These are phyloP conservation scores for Sminthurinus aureus DNA, from an alignment of 2,888 invertebrate species.

Conservation along the genomic window DNA sequence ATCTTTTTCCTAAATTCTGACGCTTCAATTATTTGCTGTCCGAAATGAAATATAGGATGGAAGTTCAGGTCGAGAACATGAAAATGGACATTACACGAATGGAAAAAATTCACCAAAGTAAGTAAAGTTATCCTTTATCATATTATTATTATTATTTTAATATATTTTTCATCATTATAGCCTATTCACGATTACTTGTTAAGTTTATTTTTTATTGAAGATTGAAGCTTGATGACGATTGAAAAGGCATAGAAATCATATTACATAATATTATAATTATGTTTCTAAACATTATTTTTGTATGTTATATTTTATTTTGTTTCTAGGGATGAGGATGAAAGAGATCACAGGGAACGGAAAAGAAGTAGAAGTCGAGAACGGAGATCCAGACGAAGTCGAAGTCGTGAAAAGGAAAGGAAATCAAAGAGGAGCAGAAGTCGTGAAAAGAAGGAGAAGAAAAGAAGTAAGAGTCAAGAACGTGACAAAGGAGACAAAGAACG, in stretches of 20 bases:
- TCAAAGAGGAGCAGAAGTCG: constrained; percentile 52
- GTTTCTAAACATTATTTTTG: too few relatives aligned
- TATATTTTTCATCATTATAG: too few relatives aligned
- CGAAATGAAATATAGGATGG: constrained; percentile 35
- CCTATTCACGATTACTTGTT: too few relatives aligned
- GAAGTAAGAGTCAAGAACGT: constrained; percentile 57
- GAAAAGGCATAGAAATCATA: too few relatives aligned
- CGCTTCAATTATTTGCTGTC: constrained; percentile 36
- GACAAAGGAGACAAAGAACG: constrained; percentile 58
- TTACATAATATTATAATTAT: too few relatives aligned
- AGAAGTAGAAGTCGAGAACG: constrained; percentile 59
- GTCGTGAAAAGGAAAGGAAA: constrained; percentile 55
- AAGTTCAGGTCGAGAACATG: constrained; percentile 51
- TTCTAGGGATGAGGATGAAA: constrained; percentile 57
- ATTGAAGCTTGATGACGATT: too few relatives aligned
- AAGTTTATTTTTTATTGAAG: too few relatives aligned
- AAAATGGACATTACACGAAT: constrained; percentile 52
- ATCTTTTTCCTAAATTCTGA: constrained; percentile 38
- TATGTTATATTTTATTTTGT: too few relatives aligned
- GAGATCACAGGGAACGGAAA: constrained; percentile 62
- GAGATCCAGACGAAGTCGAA: constrained; percentile 52
- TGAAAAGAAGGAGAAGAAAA: constrained; percentile 61
- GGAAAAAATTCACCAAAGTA: constrained; percentile 50
- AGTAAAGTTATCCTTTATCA: constrained; percentile 1
- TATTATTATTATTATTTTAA: too few relatives aligned